Conservation (phyloP, 2,113 vertebrate genomes). For the Stigmatopora argus region DNA sequence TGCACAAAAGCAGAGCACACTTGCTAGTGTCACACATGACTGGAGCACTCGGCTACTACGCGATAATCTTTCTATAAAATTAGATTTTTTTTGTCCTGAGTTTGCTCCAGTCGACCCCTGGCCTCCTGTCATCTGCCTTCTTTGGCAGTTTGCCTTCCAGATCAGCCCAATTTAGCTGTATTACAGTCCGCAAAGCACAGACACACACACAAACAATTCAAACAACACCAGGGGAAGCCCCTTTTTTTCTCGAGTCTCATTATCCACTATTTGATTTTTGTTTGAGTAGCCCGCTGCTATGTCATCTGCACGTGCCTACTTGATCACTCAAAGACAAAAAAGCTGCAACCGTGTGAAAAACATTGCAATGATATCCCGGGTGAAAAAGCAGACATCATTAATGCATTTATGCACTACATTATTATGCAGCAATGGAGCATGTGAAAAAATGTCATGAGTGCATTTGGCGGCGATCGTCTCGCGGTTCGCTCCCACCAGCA, state of each 20-base stretch:
- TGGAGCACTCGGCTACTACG: constrained; percentile 3
- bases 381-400: constrained; percentile 23
- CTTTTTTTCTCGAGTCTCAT: constrained; percentile 32
- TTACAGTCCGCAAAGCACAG: not conserved
- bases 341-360: constrained; percentile 18
- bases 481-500: constrained; percentile 19
- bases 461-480: constrained; percentile 13
- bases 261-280: constrained; percentile 14
- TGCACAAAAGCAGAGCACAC: not conserved
- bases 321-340: constrained; percentile 6
- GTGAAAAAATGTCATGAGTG: constrained; percentile 1
- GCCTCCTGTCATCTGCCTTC: constrained; percentile 5
- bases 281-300: constrained; percentile 26
- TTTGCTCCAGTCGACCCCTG: not conserved
- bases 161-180: not conserved
- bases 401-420: constrained; percentile 5
- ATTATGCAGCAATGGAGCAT: not conserved
- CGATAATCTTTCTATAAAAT: constrained; percentile 6
- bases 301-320: constrained; percentile 23
- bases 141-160: not conserved
- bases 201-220: not conserved
- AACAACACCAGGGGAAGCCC: constrained; percentile 26
- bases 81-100: not conserved
- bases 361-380: constrained; percentile 19
- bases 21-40: not conserved